A percentile compares a stretch with the other conserved stretches of the same genome.
phyloP scores from a whole-genome alignment of 1,140 invertebrate species.

The Brachionus rubens region DNA sequence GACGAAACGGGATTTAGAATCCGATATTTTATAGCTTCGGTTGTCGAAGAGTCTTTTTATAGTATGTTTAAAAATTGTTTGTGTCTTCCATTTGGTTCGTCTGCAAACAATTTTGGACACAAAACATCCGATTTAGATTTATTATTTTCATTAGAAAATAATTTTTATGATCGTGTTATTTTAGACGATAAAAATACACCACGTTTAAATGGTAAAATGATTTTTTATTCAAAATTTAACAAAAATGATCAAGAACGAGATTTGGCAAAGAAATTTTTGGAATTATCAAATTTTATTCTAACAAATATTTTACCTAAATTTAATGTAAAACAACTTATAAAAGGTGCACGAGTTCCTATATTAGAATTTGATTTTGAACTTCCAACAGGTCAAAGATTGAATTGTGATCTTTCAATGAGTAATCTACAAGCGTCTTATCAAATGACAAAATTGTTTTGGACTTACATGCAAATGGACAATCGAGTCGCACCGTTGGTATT shows the following conservation, averaged over 20 bases:
- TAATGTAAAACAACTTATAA: conserved; percentile 16
- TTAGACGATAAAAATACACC: background rate
- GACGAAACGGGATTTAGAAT: conserved; percentile 8
- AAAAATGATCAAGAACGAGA: conserved; percentile 6
- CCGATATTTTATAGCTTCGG: conserved; percentile 19
- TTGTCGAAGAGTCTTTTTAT: conserved; percentile 38
- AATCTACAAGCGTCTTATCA: conserved; percentile 15
- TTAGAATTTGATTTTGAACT: conserved; percentile 43
- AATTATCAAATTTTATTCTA: conserved; percentile 16
- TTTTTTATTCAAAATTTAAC: conserved; percentile 10
- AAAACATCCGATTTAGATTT: conserved; percentile 35
- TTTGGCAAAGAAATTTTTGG: conserved; percentile 11
- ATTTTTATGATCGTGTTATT: background rate
- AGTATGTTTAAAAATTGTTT: conserved; percentile 7
- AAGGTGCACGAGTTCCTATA: conserved; percentile 30
- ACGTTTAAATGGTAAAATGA: conserved; percentile 23
- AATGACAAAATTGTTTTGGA: conserved; percentile 45
- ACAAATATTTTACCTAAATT: conserved; percentile 30
- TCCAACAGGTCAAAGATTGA: background rate
- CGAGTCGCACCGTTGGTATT: conserved; percentile 33
- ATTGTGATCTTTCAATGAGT: conserved; percentile 43
- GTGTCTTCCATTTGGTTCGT: conserved; percentile 31
- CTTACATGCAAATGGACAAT: conserved; percentile 20
- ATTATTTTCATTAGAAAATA: conserved; percentile 20
- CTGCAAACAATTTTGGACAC: conserved; percentile 24